Base-by-base conservation (phyloP, 2,113 vertebrate genomes). In the Cheilinus undulatus region DNA sequence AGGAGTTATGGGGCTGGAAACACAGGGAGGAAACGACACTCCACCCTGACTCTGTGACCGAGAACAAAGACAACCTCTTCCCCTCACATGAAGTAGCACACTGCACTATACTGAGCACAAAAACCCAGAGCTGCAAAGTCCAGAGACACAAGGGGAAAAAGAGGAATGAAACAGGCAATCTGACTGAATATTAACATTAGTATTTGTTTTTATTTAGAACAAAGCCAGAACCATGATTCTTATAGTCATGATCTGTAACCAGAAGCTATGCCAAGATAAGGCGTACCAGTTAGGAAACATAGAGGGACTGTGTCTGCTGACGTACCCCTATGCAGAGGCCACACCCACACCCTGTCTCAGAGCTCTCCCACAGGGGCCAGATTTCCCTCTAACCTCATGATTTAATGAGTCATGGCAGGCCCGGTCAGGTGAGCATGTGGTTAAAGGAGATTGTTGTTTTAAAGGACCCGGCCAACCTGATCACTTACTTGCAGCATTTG, bases 21-120 rank as follows among this genome's bases (percentile, higher is more conserved):
- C 87, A 86, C 86, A 86, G 82, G 72, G 91, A 94, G 92, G 93
- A 93, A 93, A 90, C 57, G 60, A 84, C 84, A 91, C 93, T 91
- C 91, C 92, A 91, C 93, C 92, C 91, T 89, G 80, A 91, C 89
- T 84, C 82, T 82, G 82, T 75, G 76, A 75, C 67, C 2, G 72
- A 89, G 82, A 92, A 89, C 90, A 92, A 91, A 88, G 86, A 84
- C 88, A 73, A 71, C 78, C 88, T 76, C 85, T 88, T 86, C 86
- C 90, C 84, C 87, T 87, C 68, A 50, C 73, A 82, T 54, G 74
- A 60, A 81, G 62, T 23, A 89, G 82, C 82, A 82, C 49, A 73
- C 56, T 46, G 34, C 56, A 79, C 65, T 66, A 60, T 50, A 27
- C 63, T 40, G 66, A 56, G 66, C 28, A 34, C 38, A 65, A 70